Evolutionary conservation across 2,797 vertebrate genomes (phyloP).

Genomic region (Chelon labrosus): DNA sequence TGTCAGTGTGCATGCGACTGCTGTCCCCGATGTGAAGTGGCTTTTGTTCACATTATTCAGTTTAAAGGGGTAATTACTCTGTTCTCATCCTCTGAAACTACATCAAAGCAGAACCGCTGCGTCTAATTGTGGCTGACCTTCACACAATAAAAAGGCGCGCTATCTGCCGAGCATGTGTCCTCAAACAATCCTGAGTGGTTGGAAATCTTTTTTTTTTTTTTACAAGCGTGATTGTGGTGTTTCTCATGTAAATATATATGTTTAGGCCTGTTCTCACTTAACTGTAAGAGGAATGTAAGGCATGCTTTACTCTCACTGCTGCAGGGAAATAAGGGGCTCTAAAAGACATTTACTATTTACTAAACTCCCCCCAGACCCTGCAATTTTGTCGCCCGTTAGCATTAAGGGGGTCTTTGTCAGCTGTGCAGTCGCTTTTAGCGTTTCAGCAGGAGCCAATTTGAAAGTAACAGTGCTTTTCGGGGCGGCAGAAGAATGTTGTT

Average conservation of each 20-base stretch:
- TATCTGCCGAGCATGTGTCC: conserved; percentile 33
- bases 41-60: conserved; percentile 58
- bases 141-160: conserved; percentile 13
- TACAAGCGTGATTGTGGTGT: conserved; percentile 28
- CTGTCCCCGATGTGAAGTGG: conserved; percentile 60
- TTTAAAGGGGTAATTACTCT: conserved; percentile 61
- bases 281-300: conserved; percentile 59
- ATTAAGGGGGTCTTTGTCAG: conserved; percentile 53
- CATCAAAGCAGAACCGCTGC: conserved; percentile 62
- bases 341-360: conserved; percentile 48
- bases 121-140: conserved; percentile 53
- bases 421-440: conserved; percentile 6
- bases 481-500: conserved; percentile 22
- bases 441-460: conserved; percentile 28
- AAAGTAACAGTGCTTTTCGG: conserved; percentile 19
- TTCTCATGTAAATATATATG: conserved; percentile 61
- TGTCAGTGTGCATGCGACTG: conserved; percentile 10
- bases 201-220: conserved; percentile 9
- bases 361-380: conserved; percentile 42
- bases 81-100: conserved; percentile 51
- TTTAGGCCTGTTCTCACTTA: conserved; percentile 72
- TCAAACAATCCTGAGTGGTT: conserved; percentile 28
- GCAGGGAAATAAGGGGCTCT: conserved; percentile 44
- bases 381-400: conserved; percentile 59
- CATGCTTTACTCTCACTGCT: conserved; percentile 66